Percentiles rank a stretch among this genome's conserved stretches.
These are phyloP conservation scores for Strongylocentrotus purpuratus DNA, from an alignment of 35 echinoderm and acorn worm genomes.

Conservation along the genomic window DNA sequence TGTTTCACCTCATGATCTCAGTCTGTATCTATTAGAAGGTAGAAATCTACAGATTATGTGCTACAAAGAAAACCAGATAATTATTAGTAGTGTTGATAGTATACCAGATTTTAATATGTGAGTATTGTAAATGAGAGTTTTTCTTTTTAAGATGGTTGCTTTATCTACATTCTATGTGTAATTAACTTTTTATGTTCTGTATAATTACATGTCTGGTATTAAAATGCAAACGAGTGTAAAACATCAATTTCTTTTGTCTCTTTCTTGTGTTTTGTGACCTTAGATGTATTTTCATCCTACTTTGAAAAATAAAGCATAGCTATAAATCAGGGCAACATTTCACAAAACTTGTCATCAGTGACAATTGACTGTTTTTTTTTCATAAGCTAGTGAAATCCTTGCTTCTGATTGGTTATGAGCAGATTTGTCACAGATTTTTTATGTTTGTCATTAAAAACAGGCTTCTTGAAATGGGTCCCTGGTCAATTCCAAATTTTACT, in stretches of 20 bases:
- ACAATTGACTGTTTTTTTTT: no score
- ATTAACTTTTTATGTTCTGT: constrained; percentile 58
- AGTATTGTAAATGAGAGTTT: constrained; percentile 49
- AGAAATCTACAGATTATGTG: constrained; percentile 23
- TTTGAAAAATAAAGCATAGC: no score
- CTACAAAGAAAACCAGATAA: not conserved
- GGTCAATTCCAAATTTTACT: no score
- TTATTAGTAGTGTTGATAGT: constrained; percentile 28
- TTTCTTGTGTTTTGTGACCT: not conserved
- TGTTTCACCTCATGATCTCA: not conserved
- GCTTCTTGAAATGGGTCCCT: no score
- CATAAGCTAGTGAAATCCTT: no score
- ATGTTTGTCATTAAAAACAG: no score
- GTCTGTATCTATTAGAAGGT: not conserved
- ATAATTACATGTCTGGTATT: constrained; percentile 54
- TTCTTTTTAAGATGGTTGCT: constrained; percentile 49
- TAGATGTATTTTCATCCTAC: no score
- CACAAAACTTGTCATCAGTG: no score
- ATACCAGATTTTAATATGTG: constrained; percentile 45
- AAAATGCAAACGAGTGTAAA: constrained; percentile 55
- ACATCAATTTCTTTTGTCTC: not conserved
- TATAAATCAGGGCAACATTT: no score
- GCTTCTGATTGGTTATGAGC: no score
- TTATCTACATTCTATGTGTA: constrained; percentile 53
- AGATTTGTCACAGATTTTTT: no score